Conservation (phyloP, 1,140 invertebrate species). For the Tribolium castaneum region DNA sequence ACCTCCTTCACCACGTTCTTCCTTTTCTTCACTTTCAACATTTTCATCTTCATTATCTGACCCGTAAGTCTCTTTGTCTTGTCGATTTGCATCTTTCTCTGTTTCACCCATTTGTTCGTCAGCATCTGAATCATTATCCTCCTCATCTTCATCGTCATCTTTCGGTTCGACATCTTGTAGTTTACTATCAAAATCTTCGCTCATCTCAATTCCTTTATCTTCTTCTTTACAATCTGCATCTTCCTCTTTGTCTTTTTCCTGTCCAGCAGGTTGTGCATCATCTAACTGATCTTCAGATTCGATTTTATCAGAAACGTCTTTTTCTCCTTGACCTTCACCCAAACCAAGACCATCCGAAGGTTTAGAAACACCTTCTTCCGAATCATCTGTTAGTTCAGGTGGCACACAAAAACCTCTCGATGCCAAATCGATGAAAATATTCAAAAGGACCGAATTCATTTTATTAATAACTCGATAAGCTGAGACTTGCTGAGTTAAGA, state of each 20-base stretch:
- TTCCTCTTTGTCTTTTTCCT: slow-evolving; percentile 76
- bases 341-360: slow-evolving; percentile 81
- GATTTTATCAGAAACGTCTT: slow-evolving; percentile 94
- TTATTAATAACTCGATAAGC: slow-evolving; percentile 83
- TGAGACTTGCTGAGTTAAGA: slow-evolving; percentile 80
- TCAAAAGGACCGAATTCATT: slow-evolving; percentile 84
- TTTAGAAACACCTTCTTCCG: slow-evolving; percentile 70
- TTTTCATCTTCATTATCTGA: slow-evolving; percentile 82
- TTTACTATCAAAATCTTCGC: slow-evolving; percentile 90
- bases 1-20: slow-evolving; percentile 63
- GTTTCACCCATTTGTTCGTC: slow-evolving; percentile 98
- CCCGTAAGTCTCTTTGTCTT: slow-evolving; percentile 90
- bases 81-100: slow-evolving; percentile 82
- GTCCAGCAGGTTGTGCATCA: slow-evolving; percentile 81
- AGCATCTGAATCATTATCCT: slow-evolving; percentile 77
- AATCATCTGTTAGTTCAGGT: slow-evolving; percentile 80
- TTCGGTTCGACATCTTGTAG: slow-evolving; percentile 81
- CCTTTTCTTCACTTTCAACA: slow-evolving; percentile 74
- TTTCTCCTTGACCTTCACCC: slow-evolving; percentile 92
- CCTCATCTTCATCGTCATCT: slow-evolving; percentile 70
- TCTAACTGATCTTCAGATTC: slow-evolving; percentile 95
- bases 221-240: slow-evolving; percentile 90
- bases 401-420: slow-evolving; percentile 95
- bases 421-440: slow-evolving; percentile 86
- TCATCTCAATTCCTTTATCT: slow-evolving; percentile 95